Evolutionary conservation across 2,113 vertebrate genomes (phyloP).

Genomic region (Solea solea): DNA sequence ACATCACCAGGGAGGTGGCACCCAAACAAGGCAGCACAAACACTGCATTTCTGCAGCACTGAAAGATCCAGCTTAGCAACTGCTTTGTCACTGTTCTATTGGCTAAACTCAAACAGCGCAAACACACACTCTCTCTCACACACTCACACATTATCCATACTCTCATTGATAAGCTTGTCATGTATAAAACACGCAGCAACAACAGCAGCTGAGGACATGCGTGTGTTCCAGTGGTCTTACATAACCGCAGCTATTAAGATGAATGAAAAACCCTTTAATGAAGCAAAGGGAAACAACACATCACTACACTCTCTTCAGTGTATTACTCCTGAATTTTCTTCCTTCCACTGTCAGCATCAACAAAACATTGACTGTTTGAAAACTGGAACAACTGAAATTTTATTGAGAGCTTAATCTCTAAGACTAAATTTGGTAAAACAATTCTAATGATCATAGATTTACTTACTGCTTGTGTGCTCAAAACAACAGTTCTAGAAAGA

Average conservation of each 20-base stretch:
- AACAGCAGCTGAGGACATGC: conserved; percentile 75
- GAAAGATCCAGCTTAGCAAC: conserved; percentile 93
- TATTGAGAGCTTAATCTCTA: no score
- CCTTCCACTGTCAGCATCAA: no score
- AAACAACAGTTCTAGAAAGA: no score
- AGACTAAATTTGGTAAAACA: no score
- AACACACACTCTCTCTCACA: conserved; percentile 46
- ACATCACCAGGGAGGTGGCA: conserved; percentile 67
- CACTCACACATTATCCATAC: conserved; percentile 34
- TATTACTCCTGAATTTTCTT: no score
- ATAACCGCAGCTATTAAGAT: conserved; percentile 58
- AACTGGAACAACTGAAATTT: no score
- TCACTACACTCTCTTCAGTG: no score
- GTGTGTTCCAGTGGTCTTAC: conserved; percentile 80
- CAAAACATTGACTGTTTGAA: no score
- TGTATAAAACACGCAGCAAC: conserved; percentile 83
- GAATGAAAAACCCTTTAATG: background rate
- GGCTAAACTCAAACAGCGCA: conserved; percentile 75
- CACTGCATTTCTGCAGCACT: conserved; percentile 86
- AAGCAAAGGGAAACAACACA: no score
- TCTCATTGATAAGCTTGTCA: conserved; percentile 68
- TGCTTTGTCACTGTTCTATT: conserved; percentile 87
- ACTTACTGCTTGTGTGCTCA: no score
- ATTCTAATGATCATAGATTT: no score
- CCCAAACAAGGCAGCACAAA: conserved; percentile 77